Percentiles rank a stretch among this genome's conserved stretches.
Evolutionary conservation across 2,797 vertebrate species (phyloP).

Genomic region (Danio albolineatus): DNA sequence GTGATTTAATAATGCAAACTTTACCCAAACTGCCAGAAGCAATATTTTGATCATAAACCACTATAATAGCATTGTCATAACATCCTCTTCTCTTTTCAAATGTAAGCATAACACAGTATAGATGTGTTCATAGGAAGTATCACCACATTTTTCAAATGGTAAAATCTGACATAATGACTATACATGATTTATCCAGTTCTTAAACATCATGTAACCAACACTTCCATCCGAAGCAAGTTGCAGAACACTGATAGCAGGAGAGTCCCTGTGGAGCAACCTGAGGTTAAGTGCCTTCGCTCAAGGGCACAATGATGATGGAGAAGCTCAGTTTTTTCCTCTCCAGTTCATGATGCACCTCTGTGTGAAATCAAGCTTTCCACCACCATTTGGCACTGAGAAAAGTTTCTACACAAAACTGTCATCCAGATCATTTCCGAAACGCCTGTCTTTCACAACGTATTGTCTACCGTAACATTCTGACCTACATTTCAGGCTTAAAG

Average conservation of each 20-base stretch:
- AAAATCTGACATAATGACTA: conserved; percentile 13
- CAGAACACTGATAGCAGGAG: conserved; percentile 24
- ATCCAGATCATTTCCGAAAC: conserved; percentile 12
- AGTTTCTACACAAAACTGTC: conserved; percentile 3
- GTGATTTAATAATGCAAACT: not conserved
- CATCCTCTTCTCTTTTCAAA: not conserved
- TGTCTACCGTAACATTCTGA: not conserved
- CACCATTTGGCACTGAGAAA: conserved; percentile 24
- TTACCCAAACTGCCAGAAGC: not conserved
- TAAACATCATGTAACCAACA: not conserved
- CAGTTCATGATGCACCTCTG: conserved; percentile 24
- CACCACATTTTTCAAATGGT: conserved; percentile 9
- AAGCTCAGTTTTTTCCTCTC: not conserved
- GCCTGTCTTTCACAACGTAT: not conserved
- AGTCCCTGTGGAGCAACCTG: conserved; percentile 40
- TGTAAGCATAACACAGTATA: not conserved
- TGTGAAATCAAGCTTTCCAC: conserved; percentile 24
- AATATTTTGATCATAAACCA: not conserved
- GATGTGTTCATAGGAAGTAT: conserved; percentile 29
- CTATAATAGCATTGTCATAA: not conserved
- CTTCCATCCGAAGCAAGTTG: not conserved
- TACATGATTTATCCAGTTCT: not conserved
- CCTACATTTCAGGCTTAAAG: conserved; percentile 2
- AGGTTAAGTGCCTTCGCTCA: conserved; percentile 29
- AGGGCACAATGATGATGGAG: conserved; percentile 28